Conservation (phyloP, 2,888 invertebrate genomes). For the Mimas tiliae region DNA sequence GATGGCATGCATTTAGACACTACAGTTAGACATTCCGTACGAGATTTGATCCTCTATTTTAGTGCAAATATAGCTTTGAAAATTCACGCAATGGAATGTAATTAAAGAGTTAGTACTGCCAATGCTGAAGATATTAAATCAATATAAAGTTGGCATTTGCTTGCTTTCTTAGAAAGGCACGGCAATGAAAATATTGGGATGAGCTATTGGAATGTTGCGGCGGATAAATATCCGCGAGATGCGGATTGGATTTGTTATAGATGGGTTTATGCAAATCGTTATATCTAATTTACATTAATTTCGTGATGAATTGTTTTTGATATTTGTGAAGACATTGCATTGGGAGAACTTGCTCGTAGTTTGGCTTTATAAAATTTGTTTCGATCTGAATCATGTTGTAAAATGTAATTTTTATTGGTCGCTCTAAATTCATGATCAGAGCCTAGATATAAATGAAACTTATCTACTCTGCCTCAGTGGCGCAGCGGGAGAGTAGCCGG, state of each 20-base stretch:
- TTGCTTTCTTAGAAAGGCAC: conserved; percentile 5
- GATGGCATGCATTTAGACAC: not conserved
- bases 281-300: too few species aligned
- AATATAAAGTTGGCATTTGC: not conserved
- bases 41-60: not conserved
- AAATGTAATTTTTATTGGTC: too few species aligned
- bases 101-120: not conserved
- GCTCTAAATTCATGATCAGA: too few species aligned
- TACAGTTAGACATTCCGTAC: not conserved
- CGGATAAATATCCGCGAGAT: not conserved
- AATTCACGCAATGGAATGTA: not conserved
- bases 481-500: too few species aligned
- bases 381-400: too few species aligned
- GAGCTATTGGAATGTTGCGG: not conserved
- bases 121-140: not conserved
- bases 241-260: not conserved
- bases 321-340: too few species aligned
- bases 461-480: too few species aligned
- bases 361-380: too few species aligned
- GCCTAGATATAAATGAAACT: too few species aligned
- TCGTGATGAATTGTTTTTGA: too few species aligned
- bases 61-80: not conserved
- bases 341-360: too few species aligned
- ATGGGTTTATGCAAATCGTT: not conserved
- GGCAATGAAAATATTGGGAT: not conserved